These are phyloP conservation scores for Dasyurus viverrinus DNA, from an alignment of 2,113 vertebrate species.

Conservation along the genomic window DNA sequence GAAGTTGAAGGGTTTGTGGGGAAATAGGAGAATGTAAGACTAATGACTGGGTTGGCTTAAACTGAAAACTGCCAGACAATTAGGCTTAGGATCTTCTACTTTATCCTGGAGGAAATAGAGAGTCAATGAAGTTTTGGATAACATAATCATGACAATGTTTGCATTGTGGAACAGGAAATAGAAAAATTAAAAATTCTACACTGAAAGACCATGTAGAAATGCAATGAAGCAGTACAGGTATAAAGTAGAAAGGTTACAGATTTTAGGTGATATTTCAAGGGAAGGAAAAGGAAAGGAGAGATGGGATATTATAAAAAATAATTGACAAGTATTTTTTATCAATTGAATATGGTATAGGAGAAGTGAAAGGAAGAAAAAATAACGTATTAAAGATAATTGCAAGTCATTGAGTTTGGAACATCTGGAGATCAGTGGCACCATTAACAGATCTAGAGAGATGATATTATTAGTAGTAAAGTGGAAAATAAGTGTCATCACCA, in stretches of 20 bases:
- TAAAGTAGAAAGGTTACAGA: not conserved
- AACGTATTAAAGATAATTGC: not conserved
- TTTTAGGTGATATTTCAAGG: not conserved
- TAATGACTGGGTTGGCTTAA: not conserved
- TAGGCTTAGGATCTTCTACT: not conserved
- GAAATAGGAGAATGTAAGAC: not conserved
- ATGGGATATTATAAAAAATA: not conserved
- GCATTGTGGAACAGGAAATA: not conserved
- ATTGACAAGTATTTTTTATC: not conserved
- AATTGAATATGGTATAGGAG: not conserved
- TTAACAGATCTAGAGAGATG: not conserved
- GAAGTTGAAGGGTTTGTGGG: not conserved
- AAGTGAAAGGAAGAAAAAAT: not conserved
- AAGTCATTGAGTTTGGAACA: not conserved
- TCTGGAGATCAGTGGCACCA: not conserved
- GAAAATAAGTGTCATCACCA: not conserved
- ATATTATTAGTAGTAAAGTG: not conserved
- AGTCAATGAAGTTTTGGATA: not conserved
- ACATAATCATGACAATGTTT: not conserved
- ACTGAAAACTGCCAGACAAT: not conserved
- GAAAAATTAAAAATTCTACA: not conserved
- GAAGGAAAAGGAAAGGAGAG: not conserved
- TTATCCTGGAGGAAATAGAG: not conserved
- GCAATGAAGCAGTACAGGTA: not conserved
- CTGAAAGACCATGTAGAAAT: not conserved